A percentile compares a stretch with the other conserved stretches of the same genome.
These are phyloP conservation scores for Dicroscelio sp. DNA, from an alignment of 2,888 invertebrate species.

Conservation along the genomic window DNA sequence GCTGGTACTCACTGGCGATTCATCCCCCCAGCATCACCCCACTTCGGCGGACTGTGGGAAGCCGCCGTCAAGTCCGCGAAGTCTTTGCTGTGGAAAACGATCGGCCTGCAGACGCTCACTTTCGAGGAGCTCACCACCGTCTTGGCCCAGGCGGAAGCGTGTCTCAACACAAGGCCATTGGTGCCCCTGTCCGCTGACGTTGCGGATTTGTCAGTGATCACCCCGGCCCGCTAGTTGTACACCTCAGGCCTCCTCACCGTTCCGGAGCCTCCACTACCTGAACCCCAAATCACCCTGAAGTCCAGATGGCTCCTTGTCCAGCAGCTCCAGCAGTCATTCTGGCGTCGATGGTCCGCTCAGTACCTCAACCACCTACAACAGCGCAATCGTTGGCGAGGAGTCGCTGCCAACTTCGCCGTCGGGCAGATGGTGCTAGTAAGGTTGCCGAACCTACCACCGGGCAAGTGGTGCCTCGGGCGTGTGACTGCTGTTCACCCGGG, in stretches of 20 bases:
- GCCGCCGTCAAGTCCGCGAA: slow-evolving; percentile 21
- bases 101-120: background rate
- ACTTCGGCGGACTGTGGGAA: slow-evolving; percentile 21
- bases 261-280: background rate
- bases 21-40: background rate
- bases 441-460: slow-evolving; percentile 65
- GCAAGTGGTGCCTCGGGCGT: slow-evolving; percentile 76
- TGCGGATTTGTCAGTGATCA: background rate
- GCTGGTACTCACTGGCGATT: background rate
- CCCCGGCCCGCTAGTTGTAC: background rate
- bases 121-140: slow-evolving; percentile 17
- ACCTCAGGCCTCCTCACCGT: background rate
- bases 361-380: slow-evolving; percentile 74
- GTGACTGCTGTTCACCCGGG: slow-evolving; percentile 64
- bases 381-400: slow-evolving; percentile 63
- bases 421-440: slow-evolving; percentile 70
- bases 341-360: slow-evolving; percentile 65
- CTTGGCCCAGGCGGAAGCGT: background rate
- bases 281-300: background rate
- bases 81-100: background rate
- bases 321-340: slow-evolving; percentile 21
- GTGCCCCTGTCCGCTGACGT: background rate
- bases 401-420: slow-evolving; percentile 46
- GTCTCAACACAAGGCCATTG: background rate
- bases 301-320: background rate